A percentile compares a stretch with the other conserved stretches of the same genome.
Conservation (phyloP, 2,888 invertebrate genomes). For the Melanotus villosus region DNA sequence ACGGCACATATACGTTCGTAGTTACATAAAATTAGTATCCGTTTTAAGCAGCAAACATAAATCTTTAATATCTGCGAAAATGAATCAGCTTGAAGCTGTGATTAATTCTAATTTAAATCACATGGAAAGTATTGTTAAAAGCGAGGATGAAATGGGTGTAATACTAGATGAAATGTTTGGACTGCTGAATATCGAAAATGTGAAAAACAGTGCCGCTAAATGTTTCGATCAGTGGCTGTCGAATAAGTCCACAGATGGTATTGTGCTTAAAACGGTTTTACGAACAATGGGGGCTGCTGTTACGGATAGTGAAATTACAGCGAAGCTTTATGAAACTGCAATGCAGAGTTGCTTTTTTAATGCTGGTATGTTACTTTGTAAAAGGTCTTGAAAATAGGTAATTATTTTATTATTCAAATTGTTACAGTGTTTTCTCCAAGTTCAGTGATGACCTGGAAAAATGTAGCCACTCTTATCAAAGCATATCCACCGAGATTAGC, state of each 20-base stretch:
- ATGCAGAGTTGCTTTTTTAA: constrained; percentile 72
- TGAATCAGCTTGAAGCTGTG: constrained; percentile 68
- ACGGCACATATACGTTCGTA: constrained; percentile 74
- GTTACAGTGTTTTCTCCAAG: constrained; percentile 10
- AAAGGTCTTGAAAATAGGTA: constrained; percentile 5
- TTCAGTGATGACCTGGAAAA: constrained; percentile 64
- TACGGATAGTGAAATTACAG: constrained; percentile 68
- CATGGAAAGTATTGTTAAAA: constrained; percentile 69
- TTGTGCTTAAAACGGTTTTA: constrained; percentile 69
- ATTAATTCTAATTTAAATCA: constrained; percentile 71
- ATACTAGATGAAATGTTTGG: constrained; percentile 70
- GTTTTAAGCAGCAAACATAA: constrained; percentile 72
- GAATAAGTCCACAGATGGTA: constrained; percentile 68
- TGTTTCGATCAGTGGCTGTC: constrained; percentile 69
- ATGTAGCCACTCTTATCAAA: constrained; percentile 66
- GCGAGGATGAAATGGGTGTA: constrained; percentile 68
- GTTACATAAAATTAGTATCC: constrained; percentile 73
- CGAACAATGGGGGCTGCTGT: constrained; percentile 68
- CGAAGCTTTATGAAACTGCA: constrained; percentile 71
- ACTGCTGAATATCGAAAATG: constrained; percentile 62
- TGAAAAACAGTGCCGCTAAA: constrained; percentile 60
- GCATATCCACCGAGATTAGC: constrained; percentile 68
- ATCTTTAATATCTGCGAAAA: constrained; percentile 68
- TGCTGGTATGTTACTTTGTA: constrained; percentile 66
- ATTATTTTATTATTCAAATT: constrained; percentile 4